phyloP scores from a whole-genome alignment of 1,140 invertebrate species.

The Diorhabda elongata region DNA sequence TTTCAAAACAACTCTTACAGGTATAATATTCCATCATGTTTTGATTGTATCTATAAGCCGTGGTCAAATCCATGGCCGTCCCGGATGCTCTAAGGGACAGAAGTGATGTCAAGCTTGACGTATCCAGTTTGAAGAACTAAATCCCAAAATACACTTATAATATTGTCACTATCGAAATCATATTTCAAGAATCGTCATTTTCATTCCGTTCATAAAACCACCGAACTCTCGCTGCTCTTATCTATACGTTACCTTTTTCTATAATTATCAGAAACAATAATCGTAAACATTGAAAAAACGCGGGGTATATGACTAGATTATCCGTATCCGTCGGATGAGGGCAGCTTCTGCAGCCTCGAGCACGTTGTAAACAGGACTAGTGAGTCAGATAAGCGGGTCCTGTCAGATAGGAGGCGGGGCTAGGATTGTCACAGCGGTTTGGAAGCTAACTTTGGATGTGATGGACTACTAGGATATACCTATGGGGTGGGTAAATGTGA shows the following conservation, averaged over 20 bases:
- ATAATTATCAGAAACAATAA: not conserved
- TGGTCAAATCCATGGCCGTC: conserved; percentile 77
- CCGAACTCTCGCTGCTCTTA: not conserved
- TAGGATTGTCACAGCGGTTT: conserved; percentile 46
- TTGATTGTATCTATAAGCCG: conserved; percentile 92
- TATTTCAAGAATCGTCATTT: conserved; percentile 4
- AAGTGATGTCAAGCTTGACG: conserved; percentile 42
- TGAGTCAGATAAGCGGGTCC: conserved; percentile 38
- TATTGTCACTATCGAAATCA: conserved; percentile 1
- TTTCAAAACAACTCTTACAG: conserved; percentile 65
- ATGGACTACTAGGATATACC: conserved; percentile 31
- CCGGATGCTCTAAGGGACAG: conserved; percentile 41
- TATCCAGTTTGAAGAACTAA: conserved; percentile 43
- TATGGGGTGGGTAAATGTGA: conserved; percentile 29
- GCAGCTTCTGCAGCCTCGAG: conserved; percentile 29
- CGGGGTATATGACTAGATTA: conserved; percentile 26
- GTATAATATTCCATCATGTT: conserved; percentile 99
- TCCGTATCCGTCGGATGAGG: conserved; percentile 38
- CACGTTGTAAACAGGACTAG: conserved; percentile 39
- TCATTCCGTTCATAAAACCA: not conserved
- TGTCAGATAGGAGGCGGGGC: conserved; percentile 39
- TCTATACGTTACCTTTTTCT: no score
- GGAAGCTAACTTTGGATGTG: conserved; percentile 38
- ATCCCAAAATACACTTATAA: conserved; percentile 9
- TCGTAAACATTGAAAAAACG: not conserved